These are phyloP conservation scores for Petrocephalus schoutedeni DNA, from an alignment of 2,797 vertebrate species.

Conservation along the genomic window DNA sequence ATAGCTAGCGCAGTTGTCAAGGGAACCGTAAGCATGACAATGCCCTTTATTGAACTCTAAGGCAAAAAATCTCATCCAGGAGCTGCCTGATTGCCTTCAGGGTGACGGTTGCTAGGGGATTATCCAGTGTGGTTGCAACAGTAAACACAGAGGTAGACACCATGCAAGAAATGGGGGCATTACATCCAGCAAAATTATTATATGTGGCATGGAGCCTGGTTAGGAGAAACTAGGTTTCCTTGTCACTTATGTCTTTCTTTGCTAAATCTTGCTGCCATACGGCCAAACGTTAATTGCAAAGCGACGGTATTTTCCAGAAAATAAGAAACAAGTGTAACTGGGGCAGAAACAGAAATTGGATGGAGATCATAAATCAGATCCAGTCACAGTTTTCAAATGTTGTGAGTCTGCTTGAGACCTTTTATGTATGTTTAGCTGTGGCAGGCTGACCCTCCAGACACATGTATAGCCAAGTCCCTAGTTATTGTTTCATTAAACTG, in stretches of 20 bases:
- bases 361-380: not conserved
- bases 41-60: constrained; percentile 43
- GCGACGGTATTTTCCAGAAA: not conserved
- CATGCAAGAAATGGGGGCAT: constrained; percentile 37
- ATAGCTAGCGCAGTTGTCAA: constrained; percentile 56
- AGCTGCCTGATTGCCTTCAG: constrained; percentile 48
- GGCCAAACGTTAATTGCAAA: not conserved
- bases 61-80: constrained; percentile 42
- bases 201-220: constrained; percentile 27
- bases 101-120: constrained; percentile 60
- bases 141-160: constrained; percentile 44
- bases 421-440: not conserved
- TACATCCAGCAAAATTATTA: constrained; percentile 22
- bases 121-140: constrained; percentile 45
- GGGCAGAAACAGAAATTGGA: not conserved
- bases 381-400: not conserved
- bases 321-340: not conserved
- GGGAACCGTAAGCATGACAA: constrained; percentile 47
- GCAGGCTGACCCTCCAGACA: not conserved
- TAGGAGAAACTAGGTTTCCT: not conserved
- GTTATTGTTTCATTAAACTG: constrained; percentile 26
- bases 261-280: not conserved
- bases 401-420: not conserved
- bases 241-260: not conserved
- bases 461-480: constrained; percentile 14